phyloP scores from a whole-genome alignment of 1,140 invertebrate species.

The Drosophila ironensis region DNA sequence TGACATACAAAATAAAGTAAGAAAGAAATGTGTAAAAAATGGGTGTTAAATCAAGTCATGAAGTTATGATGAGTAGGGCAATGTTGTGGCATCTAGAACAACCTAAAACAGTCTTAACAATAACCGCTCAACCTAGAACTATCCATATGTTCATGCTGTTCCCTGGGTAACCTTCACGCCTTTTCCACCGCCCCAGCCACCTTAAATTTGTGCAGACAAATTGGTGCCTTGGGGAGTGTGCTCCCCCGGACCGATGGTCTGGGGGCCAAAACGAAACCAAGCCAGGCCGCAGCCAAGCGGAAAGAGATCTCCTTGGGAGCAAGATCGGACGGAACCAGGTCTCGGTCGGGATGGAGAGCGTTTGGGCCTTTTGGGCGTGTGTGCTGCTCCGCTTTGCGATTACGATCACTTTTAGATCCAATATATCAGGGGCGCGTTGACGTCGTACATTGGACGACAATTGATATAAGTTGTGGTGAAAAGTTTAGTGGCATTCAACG shows the following conservation, averaged over 20 bases:
- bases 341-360: conserved; percentile 38
- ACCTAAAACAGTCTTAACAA: too few relatives aligned
- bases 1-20: too few relatives aligned
- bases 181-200: not conserved
- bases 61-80: too few relatives aligned
- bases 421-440: conserved; percentile 81
- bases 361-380: conserved; percentile 15
- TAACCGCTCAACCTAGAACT: too few relatives aligned
- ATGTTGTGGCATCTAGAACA: too few relatives aligned
- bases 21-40: too few relatives aligned
- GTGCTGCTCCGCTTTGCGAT: conserved; percentile 72
- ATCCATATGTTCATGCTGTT: not conserved
- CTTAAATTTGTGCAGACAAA: conserved; percentile 48
- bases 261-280: conserved; percentile 40
- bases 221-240: conserved; percentile 33
- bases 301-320: conserved; percentile 5
- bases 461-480: conserved; percentile 82
- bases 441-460: conserved; percentile 81
- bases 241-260: conserved; percentile 16
- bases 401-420: conserved; percentile 82
- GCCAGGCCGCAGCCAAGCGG: not conserved
- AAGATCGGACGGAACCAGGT: not conserved
- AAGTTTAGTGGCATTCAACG: conserved; percentile 81
- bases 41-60: too few relatives aligned
- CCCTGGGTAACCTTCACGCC: not conserved